Evolutionary conservation across 64 coral and sea anemone species (phyloP), one percentile per base, ranked within the genome.

Genomic region (Actinia equina): DNA sequence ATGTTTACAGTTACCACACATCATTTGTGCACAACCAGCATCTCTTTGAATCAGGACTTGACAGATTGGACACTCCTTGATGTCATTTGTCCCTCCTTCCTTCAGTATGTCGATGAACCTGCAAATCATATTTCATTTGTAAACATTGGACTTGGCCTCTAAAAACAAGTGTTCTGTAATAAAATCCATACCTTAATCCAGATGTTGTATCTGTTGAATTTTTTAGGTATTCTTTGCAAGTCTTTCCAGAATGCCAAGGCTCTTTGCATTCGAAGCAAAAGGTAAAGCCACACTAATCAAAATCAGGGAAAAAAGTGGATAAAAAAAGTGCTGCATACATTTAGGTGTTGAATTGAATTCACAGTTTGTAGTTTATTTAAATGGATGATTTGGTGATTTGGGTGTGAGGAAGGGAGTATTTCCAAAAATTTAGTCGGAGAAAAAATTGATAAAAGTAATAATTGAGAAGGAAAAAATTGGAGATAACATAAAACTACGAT

Each of bases 221-320:
- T 43, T 93, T 61, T 46, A 54, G 85, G 65, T 93, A 77, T 69
- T 96, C 91, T 45, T 93, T 83, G 46, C 94, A 96, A 25, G 88
- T 89, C 85, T 89, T 88, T 0, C n/a, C 80, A 17, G 88, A 57
- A 85, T 96, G 94, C 70, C 92, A 86, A 43, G 86, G 69, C 77
- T 93, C 94, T 93, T 96, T 96, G 77, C 94, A 96, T 41, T 84
- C 91, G 82, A 96, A 96, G 76, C 94, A 96, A 79, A 96, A 93
- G 15, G 88, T 90, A 69, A 87, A 96, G 27, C 94, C 94, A 88
- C 94, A 96, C 94, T 96, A 43, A 30, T 52, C 65, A 92, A 89
- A 25, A 22, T 41, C 81, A 27, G 46, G 45, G 54, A 52, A 20
- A 77, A 55, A 52, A 20, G 17, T 69, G 59, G 55, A 57, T 57